phyloP scores from a whole-genome alignment of 2,888 invertebrate genomes.

The Cryptosula pallasiana region DNA sequence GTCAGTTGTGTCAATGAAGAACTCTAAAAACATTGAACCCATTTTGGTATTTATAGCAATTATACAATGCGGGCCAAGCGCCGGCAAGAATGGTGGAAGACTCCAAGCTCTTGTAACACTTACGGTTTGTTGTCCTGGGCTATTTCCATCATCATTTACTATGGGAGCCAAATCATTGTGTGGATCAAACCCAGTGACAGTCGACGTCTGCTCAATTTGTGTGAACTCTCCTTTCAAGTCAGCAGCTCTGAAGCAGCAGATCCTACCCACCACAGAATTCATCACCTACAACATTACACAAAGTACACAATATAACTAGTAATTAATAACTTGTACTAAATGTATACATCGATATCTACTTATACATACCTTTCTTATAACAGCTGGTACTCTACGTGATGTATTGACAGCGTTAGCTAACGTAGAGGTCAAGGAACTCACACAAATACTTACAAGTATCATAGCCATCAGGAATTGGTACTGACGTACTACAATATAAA shows the following conservation, averaged over 20 bases:
- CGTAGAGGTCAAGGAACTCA: neutral
- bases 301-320: neutral
- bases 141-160: neutral
- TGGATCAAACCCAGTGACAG: neutral
- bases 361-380: conserved; percentile 8
- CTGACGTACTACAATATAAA: too few relatives aligned
- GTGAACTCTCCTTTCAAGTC: neutral
- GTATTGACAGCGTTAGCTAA: neutral
- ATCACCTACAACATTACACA: neutral
- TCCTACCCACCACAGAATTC: neutral
- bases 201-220: neutral
- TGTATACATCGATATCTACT: neutral
- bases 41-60: too few relatives aligned
- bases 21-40: too few relatives aligned
- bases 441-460: neutral
- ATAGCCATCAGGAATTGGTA: neutral
- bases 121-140: too few relatives aligned
- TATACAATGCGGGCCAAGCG: too few relatives aligned
- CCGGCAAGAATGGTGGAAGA: too few relatives aligned
- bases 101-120: too few relatives aligned
- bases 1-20: neutral
- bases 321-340: neutral
- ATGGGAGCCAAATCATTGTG: neutral
- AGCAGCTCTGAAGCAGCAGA: neutral
- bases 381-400: neutral